phyloP scores from a whole-genome alignment of 1,140 invertebrate genomes.

The Drosophila melanogaster region Release_6_plus_ISO1_MT NT_033777.3:21382001-21382500 shows the following conservation, averaged over 20 bases:
- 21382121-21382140: too few species aligned
- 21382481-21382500: constrained; percentile 74
- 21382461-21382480: constrained; percentile 54
- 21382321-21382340: constrained; percentile 29
- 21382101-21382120: too few species aligned
- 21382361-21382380: constrained; percentile 75
- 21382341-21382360: constrained; percentile 46
- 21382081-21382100: too few species aligned
- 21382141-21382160: too few species aligned
- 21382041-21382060: too few species aligned
- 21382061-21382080: too few species aligned
- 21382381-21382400: constrained; percentile 81
- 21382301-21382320: constrained; percentile 14
- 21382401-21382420: constrained; percentile 80
- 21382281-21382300: constrained; percentile 3
- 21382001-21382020: not conserved
- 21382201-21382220: not conserved
- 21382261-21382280: not conserved
- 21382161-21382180: too few species aligned
- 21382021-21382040: too few species aligned
- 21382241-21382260: not conserved
- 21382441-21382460: constrained; percentile 81
- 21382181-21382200: too few species aligned
- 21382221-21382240: not conserved
- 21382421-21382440: constrained; percentile 79